Evolutionary conservation across 2,797 vertebrate genomes (phyloP).

Genomic region (Spheniscus humboldti): DNA sequence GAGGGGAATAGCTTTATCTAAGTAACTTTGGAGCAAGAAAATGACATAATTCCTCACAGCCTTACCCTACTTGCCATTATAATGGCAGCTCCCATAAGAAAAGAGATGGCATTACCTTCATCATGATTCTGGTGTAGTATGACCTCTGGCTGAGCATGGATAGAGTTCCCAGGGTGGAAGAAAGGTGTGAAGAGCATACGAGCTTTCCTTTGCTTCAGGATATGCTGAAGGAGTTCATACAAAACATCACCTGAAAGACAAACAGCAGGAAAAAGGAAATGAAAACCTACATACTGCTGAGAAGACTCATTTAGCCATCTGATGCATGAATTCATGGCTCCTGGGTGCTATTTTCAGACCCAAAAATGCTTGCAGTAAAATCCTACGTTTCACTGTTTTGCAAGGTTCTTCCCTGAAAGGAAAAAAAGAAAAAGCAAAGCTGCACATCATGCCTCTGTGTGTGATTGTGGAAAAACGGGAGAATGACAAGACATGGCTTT

Average conservation of each 20-base stretch:
- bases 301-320: conserved; percentile 11
- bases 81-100: background rate
- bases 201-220: conserved; percentile 93
- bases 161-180: conserved; percentile 89
- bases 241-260: conserved; percentile 88
- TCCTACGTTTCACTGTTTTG: background rate
- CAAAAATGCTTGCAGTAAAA: background rate
- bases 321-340: background rate
- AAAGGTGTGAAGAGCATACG: conserved; percentile 84
- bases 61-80: background rate
- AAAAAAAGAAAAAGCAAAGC: background rate
- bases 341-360: background rate
- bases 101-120: conserved; percentile 80
- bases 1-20: background rate
- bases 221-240: conserved; percentile 97
- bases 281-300: background rate
- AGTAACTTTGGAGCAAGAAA: background rate
- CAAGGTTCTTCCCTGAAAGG: background rate
- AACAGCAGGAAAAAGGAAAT: conserved; percentile 29
- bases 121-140: conserved; percentile 88
- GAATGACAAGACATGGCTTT: background rate
- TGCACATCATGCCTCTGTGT: background rate
- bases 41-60: background rate
- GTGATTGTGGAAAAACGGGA: background rate
- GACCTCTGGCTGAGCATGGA: conserved; percentile 86